Evolutionary conservation across 1,140 invertebrate genomes (phyloP).

Genomic region (fruit fly (Drosophila melanogaster)): DNA sequence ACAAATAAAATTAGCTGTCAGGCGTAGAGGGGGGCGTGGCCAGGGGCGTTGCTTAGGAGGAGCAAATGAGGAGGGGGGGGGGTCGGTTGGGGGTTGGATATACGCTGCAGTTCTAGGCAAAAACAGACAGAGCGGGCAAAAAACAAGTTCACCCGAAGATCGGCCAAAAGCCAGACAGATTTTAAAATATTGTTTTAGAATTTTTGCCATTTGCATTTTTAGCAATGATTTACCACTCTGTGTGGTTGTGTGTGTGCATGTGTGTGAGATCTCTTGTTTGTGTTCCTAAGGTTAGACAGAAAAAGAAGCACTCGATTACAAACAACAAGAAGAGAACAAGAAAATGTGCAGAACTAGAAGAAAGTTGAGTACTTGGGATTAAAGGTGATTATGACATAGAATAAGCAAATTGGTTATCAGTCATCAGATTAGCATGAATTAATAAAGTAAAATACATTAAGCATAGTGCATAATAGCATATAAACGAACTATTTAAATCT

Average conservation of each 20-base stretch:
- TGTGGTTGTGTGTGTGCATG: slow-evolving; percentile 9
- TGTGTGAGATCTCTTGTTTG: slow-evolving; percentile 4
- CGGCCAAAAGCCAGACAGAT: slow-evolving; percentile 81
- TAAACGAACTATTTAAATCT: neutral
- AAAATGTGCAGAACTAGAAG: slow-evolving; percentile 8
- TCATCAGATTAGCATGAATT: too few relatives aligned
- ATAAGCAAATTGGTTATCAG: too few relatives aligned
- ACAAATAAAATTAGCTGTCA: slow-evolving; percentile 82
- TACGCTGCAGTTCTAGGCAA: slow-evolving; percentile 12
- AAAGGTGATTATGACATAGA: neutral
- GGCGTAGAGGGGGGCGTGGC: slow-evolving; percentile 36
- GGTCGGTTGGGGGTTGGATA: neutral
- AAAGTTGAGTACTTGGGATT: slow-evolving; percentile 14
- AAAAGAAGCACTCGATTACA: slow-evolving; percentile 54
- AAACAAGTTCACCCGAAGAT: slow-evolving; percentile 78
- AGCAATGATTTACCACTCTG: slow-evolving; percentile 54
- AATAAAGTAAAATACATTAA: too few relatives aligned
- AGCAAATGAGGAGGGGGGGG: neutral
- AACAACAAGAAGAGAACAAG: slow-evolving; percentile 19
- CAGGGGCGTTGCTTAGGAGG: neutral
- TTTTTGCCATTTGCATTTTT: slow-evolving; percentile 78
- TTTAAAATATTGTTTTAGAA: slow-evolving; percentile 83
- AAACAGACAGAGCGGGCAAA: slow-evolving; percentile 53
- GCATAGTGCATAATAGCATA: too few relatives aligned
- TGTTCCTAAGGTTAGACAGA: slow-evolving; percentile 65